A percentile compares a stretch with the other conserved stretches of the same genome.
phyloP scores from a whole-genome alignment of 2,113 vertebrate species.

The Melanocharis versteri region DNA sequence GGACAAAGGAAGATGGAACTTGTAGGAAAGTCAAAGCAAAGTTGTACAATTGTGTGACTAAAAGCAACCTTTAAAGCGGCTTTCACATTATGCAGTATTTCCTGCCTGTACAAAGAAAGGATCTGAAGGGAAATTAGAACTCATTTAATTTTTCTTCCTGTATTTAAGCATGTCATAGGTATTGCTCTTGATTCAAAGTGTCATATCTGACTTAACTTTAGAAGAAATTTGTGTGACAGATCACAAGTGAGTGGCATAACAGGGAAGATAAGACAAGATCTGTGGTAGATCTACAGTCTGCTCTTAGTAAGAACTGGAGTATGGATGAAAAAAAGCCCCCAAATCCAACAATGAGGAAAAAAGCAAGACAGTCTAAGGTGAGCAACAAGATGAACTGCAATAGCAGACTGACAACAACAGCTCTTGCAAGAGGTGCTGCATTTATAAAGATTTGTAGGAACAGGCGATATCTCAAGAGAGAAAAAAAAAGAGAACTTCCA shows the following conservation, averaged over 20 bases:
- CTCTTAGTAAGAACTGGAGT: neutral
- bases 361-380: neutral
- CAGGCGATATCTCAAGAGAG: neutral
- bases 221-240: neutral
- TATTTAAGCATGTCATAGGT: neutral
- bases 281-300: fast-evolving
- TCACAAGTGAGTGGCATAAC: fast-evolving
- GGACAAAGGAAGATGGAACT: neutral
- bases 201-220: neutral
- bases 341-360: fast-evolving
- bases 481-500: neutral
- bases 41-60: neutral
- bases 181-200: neutral
- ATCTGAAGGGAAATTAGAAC: neutral
- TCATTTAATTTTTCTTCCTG: neutral
- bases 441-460: neutral
- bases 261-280: neutral
- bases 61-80: neutral
- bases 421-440: neutral
- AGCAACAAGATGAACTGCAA: neutral
- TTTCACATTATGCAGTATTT: neutral
- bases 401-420: neutral
- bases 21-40: neutral
- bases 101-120: neutral
- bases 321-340: neutral